Conservation (phyloP, 2,888 invertebrate species). For the Andricus quercusramuli region DNA sequence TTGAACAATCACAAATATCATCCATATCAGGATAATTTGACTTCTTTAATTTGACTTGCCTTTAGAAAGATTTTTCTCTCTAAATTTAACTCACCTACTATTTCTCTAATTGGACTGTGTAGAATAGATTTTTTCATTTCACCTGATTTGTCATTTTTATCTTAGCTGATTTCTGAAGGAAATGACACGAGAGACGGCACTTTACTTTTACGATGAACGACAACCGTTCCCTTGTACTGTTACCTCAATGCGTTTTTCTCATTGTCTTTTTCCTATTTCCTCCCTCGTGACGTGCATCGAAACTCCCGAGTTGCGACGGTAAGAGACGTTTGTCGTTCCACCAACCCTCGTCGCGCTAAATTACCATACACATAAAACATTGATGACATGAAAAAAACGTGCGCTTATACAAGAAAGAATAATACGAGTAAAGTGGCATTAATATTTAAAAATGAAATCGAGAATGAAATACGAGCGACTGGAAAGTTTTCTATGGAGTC, state of each 20-base stretch:
- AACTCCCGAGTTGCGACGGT: conserved; percentile 53
- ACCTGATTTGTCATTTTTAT: neutral
- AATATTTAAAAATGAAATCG: conserved; percentile 34
- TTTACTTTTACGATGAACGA: conserved; percentile 51
- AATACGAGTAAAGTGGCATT: conserved; percentile 31
- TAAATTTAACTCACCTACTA: neutral
- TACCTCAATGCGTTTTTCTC: conserved; percentile 49
- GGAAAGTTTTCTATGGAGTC: conserved; percentile 28
- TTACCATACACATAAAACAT: conserved; percentile 22
- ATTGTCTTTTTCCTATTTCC: conserved; percentile 49
- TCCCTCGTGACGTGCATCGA: conserved; percentile 53
- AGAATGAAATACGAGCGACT: conserved; percentile 19
- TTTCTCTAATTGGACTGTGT: neutral
- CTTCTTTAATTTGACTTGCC: neutral
- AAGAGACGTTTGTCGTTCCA: conserved; percentile 45
- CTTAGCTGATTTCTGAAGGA: neutral
- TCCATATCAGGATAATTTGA: neutral
- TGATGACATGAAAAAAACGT: conserved; percentile 25
- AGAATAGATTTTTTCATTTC: neutral
- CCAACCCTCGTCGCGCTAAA: conserved; percentile 5
- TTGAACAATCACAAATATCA: neutral
- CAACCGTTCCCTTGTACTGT: conserved; percentile 52
- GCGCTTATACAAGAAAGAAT: conserved; percentile 21
- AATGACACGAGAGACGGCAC: neutral
- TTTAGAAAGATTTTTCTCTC: neutral